A percentile compares a stretch with the other conserved stretches of the same genome.
Conservation (phyloP, 2,888 invertebrate genomes). For the Heliconius ethilla region DNA sequence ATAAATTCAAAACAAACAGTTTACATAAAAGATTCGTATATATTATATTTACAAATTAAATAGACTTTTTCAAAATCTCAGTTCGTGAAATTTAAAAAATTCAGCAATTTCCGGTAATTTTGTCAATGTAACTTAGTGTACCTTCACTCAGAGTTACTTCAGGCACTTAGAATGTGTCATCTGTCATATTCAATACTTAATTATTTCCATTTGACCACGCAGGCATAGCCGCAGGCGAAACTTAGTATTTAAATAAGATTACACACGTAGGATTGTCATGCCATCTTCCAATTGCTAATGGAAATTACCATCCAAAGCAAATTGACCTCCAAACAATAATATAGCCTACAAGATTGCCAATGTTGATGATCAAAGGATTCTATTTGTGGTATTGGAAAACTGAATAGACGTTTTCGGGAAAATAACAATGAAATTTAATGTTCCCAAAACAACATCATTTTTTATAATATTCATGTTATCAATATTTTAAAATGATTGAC, state of each 20-base stretch:
- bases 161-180: too few species aligned
- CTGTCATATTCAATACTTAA: background rate
- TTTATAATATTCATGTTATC: background rate
- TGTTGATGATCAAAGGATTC: slow-evolving; percentile 24
- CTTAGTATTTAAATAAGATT: background rate
- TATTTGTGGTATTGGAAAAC: background rate
- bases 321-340: slow-evolving; percentile 10
- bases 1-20: too few species aligned
- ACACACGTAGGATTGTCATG: background rate
- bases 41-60: too few species aligned
- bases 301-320: slow-evolving; percentile 9
- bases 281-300: slow-evolving; percentile 1
- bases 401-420: slow-evolving; percentile 1
- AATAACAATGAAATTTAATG: slow-evolving; percentile 3
- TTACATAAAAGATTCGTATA: too few species aligned
- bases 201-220: background rate
- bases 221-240: background rate
- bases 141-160: too few species aligned
- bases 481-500: background rate
- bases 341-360: slow-evolving; percentile 2
- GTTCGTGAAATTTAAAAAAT: too few species aligned
- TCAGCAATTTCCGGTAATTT: too few species aligned
- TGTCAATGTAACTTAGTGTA: too few species aligned
- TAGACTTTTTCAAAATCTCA: too few species aligned
- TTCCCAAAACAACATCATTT: background rate